These are phyloP conservation scores for Pomacea maculata DNA, from an alignment of 1,140 invertebrate genomes.

Conservation along the genomic window DNA sequence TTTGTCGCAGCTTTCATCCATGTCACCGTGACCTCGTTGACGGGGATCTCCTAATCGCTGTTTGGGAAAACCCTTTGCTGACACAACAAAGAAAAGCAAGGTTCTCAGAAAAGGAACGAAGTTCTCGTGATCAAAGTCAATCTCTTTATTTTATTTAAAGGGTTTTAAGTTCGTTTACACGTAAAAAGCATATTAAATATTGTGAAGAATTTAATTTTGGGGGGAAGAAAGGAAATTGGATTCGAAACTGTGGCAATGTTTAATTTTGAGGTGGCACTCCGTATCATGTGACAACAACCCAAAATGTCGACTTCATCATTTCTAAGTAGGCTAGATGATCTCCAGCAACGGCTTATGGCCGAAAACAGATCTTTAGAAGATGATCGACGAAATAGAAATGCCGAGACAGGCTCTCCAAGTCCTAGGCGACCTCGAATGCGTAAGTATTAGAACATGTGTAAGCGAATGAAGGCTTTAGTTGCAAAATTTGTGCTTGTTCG, in stretches of 20 bases:
- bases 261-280: background rate
- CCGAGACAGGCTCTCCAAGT: constrained; percentile 54
- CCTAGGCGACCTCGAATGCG: constrained; percentile 46
- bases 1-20: too few relatives aligned
- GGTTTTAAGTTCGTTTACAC: too few relatives aligned
- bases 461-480: constrained; percentile 5
- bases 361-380: constrained; percentile 73
- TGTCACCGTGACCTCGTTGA: too few relatives aligned
- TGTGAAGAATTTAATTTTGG: background rate
- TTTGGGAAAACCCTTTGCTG: background rate
- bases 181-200: too few relatives aligned
- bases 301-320: constrained; percentile 58
- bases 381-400: constrained; percentile 58
- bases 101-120: background rate
- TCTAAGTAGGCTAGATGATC: constrained; percentile 71
- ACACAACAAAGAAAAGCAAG: background rate
- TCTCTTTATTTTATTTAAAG: too few relatives aligned
- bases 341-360: constrained; percentile 73
- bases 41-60: too few relatives aligned
- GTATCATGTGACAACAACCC: constrained; percentile 54
- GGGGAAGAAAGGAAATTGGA: background rate
- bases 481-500: background rate
- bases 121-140: background rate
- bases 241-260: constrained; percentile 1
- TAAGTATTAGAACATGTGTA: constrained; percentile 20